Evolutionary conservation across 2,888 invertebrate genomes (phyloP), one percentile per base, ranked within the genome.

Genomic region (Pandemis cinnamomeana): DNA sequence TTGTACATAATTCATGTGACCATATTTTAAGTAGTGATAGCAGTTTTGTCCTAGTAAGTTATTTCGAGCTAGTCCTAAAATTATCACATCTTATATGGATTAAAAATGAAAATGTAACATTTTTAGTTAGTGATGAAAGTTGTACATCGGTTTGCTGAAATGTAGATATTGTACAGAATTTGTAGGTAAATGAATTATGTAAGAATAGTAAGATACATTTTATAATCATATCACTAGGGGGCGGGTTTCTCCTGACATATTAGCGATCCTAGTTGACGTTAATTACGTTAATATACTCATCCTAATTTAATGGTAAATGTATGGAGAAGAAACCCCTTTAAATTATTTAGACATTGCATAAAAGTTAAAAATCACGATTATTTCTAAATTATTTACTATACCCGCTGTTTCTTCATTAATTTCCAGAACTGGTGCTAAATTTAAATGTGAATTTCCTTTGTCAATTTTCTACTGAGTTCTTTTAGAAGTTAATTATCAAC

Each of bases 161-260:
- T 94, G 93, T 93, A 93, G 93, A 93, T 93, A 93, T 83, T 94
- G 93, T 93, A 89, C 82, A 94, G 89, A 91, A 87, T 87, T 82
- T 79, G 81, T 90, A 91, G 89, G 81, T 89, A 90, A 90, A 89
- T 77, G 68, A 89, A 87, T 85, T 89, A 89, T 85, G 84, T 88
- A 89, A 87, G 82, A 80, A 81, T 89, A 90, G 86, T 89, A 89
- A 90, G 89, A 91, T 91, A 89, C 89, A 91, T 92, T 94, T 93
- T 93, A 87, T 92, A 92, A 93, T 91, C 93, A 94, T 94, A 94
- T 94, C 93, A 94, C 87, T 83, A 70, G 69, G 61, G 61, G 63
- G 73, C 41, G 73, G 58, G 48, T 64, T 71, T 74, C 66, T 71
- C 70, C 62, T 51, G 53, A 46, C 70, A 74, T 74, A 66, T 71